Conservation (phyloP, 1,140 invertebrate species). For the Dinoponera quadriceps region DNA sequence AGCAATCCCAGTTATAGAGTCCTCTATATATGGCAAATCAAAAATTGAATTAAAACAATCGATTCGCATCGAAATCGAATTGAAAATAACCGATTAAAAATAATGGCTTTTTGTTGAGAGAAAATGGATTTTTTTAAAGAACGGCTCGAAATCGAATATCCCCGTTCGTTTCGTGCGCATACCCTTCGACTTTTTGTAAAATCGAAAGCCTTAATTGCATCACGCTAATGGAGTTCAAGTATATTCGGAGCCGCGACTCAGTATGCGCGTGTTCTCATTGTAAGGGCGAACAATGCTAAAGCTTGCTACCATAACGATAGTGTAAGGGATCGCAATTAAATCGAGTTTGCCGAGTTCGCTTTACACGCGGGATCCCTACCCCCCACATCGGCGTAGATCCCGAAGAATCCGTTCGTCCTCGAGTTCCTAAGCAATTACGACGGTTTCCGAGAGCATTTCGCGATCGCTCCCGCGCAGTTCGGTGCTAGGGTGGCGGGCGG, state of each 20-base stretch:
- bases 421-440: conserved; percentile 71
- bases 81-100: too few relatives aligned
- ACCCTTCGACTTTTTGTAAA: too few relatives aligned
- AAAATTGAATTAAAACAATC: too few relatives aligned
- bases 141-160: too few relatives aligned
- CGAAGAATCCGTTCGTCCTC: conserved; percentile 63
- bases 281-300: conserved; percentile 28
- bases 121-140: too few relatives aligned
- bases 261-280: conserved; percentile 11
- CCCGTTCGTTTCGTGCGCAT: too few relatives aligned
- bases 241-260: neutral
- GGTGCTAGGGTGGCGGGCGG: conserved; percentile 13
- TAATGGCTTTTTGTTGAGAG: too few relatives aligned
- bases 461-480: conserved; percentile 49
- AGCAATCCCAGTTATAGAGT: too few relatives aligned
- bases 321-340: conserved; percentile 60
- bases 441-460: conserved; percentile 59
- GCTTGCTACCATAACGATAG: conserved; percentile 43
- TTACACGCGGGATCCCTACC: conserved; percentile 32
- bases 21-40: too few relatives aligned
- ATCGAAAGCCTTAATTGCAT: too few relatives aligned
- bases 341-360: conserved; percentile 46
- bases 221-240: neutral
- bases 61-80: too few relatives aligned
- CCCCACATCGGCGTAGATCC: conserved; percentile 43